Base-by-base conservation (phyloP, 2,113 vertebrate species). In the Labeo catla region DNA sequence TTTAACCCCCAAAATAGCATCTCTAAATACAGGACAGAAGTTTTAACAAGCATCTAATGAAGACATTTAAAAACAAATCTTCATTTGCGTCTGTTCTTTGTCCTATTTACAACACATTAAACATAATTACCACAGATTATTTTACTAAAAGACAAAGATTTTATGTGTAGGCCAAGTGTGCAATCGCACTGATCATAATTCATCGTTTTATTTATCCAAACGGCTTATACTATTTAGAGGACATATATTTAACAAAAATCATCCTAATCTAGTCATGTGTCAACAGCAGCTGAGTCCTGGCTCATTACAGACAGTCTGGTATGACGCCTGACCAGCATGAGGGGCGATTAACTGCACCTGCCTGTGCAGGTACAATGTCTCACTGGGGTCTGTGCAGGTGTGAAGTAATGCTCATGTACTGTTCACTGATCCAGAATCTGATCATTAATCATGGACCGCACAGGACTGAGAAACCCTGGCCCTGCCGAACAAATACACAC, bases 321-420 rank as follows among this genome's bases (percentile, higher is more conserved):
- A 34, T 45, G 68, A 73, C 16, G 65, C 49, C 50, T 39, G 81
- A 15, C 21, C 52, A 45, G 34, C 5, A 16, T 39, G 65, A 83
- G 47, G 15, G 16, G 28, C 16, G 49, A 83, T 82, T 82, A 68
- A 68, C 80, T 83, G 81, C 81, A 84, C 68, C 68, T 84, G 81
- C 68, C 68, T 84, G 81, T 54, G 49, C 81, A 13, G 4, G 19
- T 28, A 28, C 13, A 83, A 73, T 43, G 66, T 39, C 66, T 57
- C 66, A 73, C 50, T 57, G 34, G 11, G 81, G 68, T 59, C 12
- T 84, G 49, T 45, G 36, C 81, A 84, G 66, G 68, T 84, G 81
- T 73, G 81, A 84, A 73, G 36, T 73, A 73, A 84, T 45, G 81
- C 68, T 73, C 19, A 54, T 45, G 10, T 10, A 45, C 49, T 43